phyloP scores from a whole-genome alignment of 2,888 invertebrate genomes.

The Oeneis ivallda region DNA sequence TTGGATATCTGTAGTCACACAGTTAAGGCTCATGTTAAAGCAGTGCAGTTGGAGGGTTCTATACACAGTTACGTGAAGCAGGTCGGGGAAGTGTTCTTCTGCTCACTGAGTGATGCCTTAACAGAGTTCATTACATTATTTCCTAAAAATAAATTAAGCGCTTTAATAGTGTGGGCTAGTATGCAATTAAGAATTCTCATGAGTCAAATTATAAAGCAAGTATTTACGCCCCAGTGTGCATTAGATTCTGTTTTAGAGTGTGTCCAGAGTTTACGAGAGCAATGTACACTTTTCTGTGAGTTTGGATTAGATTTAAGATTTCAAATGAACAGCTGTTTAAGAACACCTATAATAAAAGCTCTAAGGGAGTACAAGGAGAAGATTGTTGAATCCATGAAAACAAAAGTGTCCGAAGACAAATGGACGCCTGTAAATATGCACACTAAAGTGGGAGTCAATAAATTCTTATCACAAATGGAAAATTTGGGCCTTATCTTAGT shows the following conservation, averaged over 20 bases:
- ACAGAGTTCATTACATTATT: conserved; percentile 86
- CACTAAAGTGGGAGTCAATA: conserved; percentile 85
- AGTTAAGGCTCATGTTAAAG: conserved; percentile 89
- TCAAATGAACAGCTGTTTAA: conserved; percentile 92
- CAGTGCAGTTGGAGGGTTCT: conserved; percentile 90
- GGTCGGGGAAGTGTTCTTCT: conserved; percentile 91
- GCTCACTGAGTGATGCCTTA: conserved; percentile 88
- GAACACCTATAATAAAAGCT: conserved; percentile 88
- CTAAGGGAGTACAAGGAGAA: conserved; percentile 91
- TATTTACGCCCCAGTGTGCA: conserved; percentile 94
- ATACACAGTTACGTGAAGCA: conserved; percentile 90
- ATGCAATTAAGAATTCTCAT: conserved; percentile 90
- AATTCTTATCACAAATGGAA: conserved; percentile 86
- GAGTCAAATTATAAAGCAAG: conserved; percentile 91
- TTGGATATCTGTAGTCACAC: conserved; percentile 90
- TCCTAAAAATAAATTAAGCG: conserved; percentile 84
- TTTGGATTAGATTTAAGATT: conserved; percentile 95
- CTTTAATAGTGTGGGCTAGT: conserved; percentile 95
- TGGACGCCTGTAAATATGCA: conserved; percentile 93
- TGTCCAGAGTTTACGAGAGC: conserved; percentile 89
- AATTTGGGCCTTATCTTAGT: conserved; percentile 86
- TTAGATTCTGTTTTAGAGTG: conserved; percentile 93
- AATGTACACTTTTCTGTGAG: conserved; percentile 83
- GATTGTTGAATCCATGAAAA: conserved; percentile 90
- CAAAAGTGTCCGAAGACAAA: conserved; percentile 89